Conservation (phyloP, 2,797 vertebrate species). For the Sebastes dallii region DNA sequence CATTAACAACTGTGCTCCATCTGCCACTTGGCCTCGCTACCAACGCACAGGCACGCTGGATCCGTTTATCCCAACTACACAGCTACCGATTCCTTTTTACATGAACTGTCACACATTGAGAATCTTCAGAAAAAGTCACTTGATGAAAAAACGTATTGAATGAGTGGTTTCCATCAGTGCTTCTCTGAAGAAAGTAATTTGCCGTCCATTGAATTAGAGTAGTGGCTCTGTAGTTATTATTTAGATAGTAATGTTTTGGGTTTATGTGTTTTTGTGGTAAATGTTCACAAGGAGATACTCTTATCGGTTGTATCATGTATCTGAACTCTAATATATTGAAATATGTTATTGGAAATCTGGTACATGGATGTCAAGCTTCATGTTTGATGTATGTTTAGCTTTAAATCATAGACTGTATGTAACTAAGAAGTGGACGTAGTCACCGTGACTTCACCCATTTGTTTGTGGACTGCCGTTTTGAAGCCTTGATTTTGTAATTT, state of each 20-base stretch:
- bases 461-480: too few species aligned
- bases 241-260: not conserved
- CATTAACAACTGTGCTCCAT: constrained; percentile 11
- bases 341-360: not conserved
- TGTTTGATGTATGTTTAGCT: not conserved
- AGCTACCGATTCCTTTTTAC: not conserved
- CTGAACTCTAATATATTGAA: not conserved
- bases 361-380: not conserved
- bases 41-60: not conserved
- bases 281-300: not conserved
- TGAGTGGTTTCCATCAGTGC: not conserved
- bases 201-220: not conserved
- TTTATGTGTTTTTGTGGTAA: not conserved
- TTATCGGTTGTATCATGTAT: not conserved
- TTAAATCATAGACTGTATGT: too few species aligned
- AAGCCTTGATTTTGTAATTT: too few species aligned
- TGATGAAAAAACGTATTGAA: not conserved
- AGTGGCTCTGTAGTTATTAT: not conserved
- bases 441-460: too few species aligned
- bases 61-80: not conserved
- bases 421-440: too few species aligned
- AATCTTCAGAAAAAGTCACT: not conserved
- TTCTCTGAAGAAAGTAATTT: not conserved
- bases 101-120: not conserved
- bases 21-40: not conserved